These are phyloP conservation scores for Bettongia penicillata DNA, from an alignment of 2,113 vertebrate genomes.

Conservation along the genomic window DNA sequence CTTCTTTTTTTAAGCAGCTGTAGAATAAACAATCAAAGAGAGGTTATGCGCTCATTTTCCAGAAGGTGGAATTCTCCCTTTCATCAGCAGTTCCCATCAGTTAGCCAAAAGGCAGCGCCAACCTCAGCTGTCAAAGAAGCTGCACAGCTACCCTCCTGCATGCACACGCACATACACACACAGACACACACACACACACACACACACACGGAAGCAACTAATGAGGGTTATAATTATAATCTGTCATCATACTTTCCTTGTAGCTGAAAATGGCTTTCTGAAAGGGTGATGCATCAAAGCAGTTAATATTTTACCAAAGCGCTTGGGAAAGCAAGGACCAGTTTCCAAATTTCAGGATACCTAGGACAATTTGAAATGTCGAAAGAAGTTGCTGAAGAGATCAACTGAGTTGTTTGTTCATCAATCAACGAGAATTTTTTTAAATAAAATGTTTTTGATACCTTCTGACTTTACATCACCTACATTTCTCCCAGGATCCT, in stretches of 20 bases:
- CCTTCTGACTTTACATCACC: background rate
- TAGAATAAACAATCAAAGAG: constrained; percentile 19
- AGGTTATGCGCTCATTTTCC: constrained; percentile 38
- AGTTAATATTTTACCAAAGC: constrained; percentile 43
- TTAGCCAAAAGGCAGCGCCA: constrained; percentile 24
- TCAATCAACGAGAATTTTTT: background rate
- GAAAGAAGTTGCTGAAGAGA: constrained; percentile 57
- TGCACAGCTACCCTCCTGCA: background rate
- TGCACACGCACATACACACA: background rate
- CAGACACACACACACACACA: background rate
- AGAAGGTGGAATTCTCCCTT: constrained; percentile 27
- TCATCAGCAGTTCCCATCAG: constrained; percentile 34
- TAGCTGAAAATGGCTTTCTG: constrained; percentile 27
- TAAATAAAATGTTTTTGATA: background rate
- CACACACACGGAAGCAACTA: background rate
- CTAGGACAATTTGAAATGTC: constrained; percentile 31
- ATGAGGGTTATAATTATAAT: background rate
- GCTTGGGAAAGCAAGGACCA: constrained; percentile 31
- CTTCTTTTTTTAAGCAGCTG: constrained; percentile 12
- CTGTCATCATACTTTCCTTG: constrained; percentile 5
- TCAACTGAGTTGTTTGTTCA: constrained; percentile 55
- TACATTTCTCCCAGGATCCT: background rate
- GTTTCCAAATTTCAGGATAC: constrained; percentile 58
- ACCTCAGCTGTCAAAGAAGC: constrained; percentile 5
- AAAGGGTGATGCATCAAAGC: constrained; percentile 22